Conservation (phyloP, 2,797 vertebrate genomes). For the Microctenopoma steveboyesi region DNA sequence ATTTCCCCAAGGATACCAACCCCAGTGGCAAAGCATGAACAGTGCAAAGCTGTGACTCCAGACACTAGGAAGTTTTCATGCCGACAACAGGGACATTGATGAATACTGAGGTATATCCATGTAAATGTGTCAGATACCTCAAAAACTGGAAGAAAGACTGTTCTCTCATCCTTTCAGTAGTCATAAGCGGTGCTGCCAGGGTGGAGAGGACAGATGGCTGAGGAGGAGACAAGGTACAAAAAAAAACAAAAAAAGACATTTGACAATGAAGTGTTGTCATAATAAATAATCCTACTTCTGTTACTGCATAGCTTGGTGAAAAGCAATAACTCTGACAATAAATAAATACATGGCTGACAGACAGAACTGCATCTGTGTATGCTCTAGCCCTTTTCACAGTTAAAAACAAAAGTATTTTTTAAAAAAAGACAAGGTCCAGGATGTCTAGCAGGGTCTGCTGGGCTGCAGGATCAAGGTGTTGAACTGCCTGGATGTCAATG, state of each 20-base stretch:
- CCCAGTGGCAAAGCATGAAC: neutral
- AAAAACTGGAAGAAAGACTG: slow-evolving; percentile 1
- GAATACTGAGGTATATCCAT: neutral
- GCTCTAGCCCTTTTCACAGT: slow-evolving; percentile 84
- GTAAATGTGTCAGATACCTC: neutral
- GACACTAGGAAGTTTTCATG: neutral
- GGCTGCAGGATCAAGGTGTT: slow-evolving; percentile 29
- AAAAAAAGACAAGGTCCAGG: slow-evolving; percentile 1
- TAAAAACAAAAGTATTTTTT: slow-evolving; percentile 15
- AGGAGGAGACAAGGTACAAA: neutral
- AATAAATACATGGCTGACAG: slow-evolving; percentile 64
- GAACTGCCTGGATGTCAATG: slow-evolving; percentile 14
- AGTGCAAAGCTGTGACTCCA: slow-evolving; percentile 15
- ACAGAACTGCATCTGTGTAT: slow-evolving; percentile 65
- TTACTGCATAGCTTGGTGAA: slow-evolving; percentile 73
- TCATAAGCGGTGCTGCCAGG: slow-evolving; percentile 43
- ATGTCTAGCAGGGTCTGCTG: slow-evolving; percentile 12
- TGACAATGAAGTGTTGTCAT: slow-evolving; percentile 37
- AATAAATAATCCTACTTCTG: slow-evolving; percentile 64
- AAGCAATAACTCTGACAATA: slow-evolving; percentile 64
- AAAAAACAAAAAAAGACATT: slow-evolving; percentile 36
- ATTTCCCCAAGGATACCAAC: neutral
- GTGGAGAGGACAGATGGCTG: neutral
- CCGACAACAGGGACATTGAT: neutral
- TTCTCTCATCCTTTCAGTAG: slow-evolving; percentile 14